These are phyloP conservation scores for Harpalus rubripes DNA, from an alignment of 2,888 invertebrate genomes.

Conservation along the genomic window DNA sequence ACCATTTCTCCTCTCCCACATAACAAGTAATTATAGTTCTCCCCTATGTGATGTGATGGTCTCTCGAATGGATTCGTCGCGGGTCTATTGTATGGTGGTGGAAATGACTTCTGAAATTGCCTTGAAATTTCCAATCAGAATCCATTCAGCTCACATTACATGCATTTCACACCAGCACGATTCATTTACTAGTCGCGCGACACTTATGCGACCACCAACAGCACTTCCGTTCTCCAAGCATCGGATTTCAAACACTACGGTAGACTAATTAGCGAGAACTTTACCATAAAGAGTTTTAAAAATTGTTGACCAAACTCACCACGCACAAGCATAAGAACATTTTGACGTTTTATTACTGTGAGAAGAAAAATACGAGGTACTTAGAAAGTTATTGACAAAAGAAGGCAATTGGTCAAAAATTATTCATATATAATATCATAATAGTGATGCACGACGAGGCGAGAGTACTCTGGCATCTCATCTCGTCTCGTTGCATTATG, in stretches of 20 bases:
- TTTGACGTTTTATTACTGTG: too few relatives aligned
- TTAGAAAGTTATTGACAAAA: too few relatives aligned
- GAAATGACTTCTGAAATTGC: conserved; percentile 68
- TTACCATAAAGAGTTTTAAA: too few relatives aligned
- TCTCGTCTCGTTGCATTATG: too few relatives aligned
- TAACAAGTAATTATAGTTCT: background rate
- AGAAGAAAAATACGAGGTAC: too few relatives aligned
- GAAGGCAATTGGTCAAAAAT: too few relatives aligned
- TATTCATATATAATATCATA: too few relatives aligned
- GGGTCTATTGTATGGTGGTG: conserved; percentile 66
- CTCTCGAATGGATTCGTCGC: conserved; percentile 58
- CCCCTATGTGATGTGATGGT: background rate
- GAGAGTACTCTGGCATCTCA: too few relatives aligned
- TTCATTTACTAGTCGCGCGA: conserved; percentile 63
- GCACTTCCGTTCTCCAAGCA: conserved; percentile 4
- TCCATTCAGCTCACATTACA: conserved; percentile 66
- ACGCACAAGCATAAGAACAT: too few relatives aligned
- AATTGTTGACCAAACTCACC: too few relatives aligned
- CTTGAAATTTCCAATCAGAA: conserved; percentile 68
- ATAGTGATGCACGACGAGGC: too few relatives aligned
- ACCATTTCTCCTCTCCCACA: background rate
- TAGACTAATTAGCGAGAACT: too few relatives aligned
- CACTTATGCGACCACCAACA: conserved; percentile 61
- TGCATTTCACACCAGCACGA: conserved; percentile 65
- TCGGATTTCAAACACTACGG: background rate